These are phyloP conservation scores for Elysia chlorotica DNA, from an alignment of 1,140 invertebrate species.

Conservation along the genomic window DNA sequence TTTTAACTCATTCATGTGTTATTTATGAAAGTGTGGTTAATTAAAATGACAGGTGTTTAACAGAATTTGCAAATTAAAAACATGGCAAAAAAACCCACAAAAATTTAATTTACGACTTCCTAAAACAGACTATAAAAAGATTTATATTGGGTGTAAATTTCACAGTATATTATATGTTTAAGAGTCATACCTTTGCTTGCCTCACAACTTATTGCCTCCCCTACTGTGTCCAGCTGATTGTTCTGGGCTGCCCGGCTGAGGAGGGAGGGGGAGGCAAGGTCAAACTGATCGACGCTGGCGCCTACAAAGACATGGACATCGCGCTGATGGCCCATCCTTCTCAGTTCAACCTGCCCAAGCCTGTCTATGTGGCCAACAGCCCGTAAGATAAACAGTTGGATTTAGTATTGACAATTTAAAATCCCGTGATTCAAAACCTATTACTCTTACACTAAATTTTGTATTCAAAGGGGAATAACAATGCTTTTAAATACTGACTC, in stretches of 20 bases:
- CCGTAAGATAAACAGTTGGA: too few relatives aligned
- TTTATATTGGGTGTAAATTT: not conserved
- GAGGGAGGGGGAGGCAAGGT: slow-evolving; percentile 62
- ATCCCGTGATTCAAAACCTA: too few relatives aligned
- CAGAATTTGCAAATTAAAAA: not conserved
- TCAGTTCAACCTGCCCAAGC: slow-evolving; percentile 34
- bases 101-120: not conserved
- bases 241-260: slow-evolving; percentile 62
- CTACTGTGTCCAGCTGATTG: slow-evolving; percentile 44
- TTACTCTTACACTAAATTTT: too few relatives aligned
- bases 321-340: slow-evolving; percentile 63
- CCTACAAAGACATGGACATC: slow-evolving; percentile 58
- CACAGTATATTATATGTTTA: not conserved
- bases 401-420: too few relatives aligned
- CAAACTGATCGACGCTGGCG: slow-evolving; percentile 54
- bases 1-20: too few relatives aligned
- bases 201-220: too few relatives aligned
- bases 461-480: too few relatives aligned
- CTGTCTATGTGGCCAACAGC: slow-evolving; percentile 40
- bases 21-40: too few relatives aligned
- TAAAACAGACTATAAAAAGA: not conserved
- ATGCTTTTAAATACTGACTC: too few relatives aligned
- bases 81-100: not conserved
- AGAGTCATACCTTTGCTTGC: too few relatives aligned
- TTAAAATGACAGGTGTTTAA: too few relatives aligned